phyloP scores from a whole-genome alignment of 1,140 invertebrate species.

The Dolichoris vasculosae region DNA sequence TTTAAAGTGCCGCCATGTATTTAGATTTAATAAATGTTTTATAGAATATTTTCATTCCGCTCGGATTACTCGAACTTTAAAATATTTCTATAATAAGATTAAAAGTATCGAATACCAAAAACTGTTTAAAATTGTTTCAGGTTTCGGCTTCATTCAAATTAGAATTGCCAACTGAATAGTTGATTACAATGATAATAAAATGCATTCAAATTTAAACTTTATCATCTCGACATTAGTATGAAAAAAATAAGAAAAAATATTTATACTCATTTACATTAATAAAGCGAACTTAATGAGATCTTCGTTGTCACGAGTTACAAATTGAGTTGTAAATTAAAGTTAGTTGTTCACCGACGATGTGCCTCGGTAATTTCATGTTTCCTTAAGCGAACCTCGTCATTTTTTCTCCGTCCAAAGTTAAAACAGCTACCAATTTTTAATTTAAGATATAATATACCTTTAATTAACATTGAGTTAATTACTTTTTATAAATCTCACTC shows the following conservation, averaged over 20 bases:
- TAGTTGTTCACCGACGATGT: neutral
- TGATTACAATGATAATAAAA: neutral
- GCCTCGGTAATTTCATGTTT: neutral
- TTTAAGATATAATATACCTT: no score
- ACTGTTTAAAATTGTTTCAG: no score
- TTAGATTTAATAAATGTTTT: no score
- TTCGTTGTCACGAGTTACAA: neutral
- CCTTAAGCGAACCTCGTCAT: neutral
- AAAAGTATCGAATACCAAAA: no score
- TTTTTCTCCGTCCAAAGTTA: neutral
- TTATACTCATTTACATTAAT: neutral
- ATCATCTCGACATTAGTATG: no score
- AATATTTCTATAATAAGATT: no score
- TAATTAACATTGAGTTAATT: no score
- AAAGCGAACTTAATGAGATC: neutral
- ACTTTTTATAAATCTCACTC: neutral
- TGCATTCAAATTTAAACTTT: no score
- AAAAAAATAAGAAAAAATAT: neutral
- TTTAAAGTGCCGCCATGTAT: no score
- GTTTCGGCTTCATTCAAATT: no score
- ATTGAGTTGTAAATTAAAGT: neutral
- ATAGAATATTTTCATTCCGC: no score
- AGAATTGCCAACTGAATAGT: neutral
- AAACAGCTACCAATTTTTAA: neutral
- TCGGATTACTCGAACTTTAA: no score